Evolutionary conservation across 2,888 invertebrate genomes (phyloP), one percentile per base, ranked within the genome.

Genomic region (Alloplasta piceator): DNA sequence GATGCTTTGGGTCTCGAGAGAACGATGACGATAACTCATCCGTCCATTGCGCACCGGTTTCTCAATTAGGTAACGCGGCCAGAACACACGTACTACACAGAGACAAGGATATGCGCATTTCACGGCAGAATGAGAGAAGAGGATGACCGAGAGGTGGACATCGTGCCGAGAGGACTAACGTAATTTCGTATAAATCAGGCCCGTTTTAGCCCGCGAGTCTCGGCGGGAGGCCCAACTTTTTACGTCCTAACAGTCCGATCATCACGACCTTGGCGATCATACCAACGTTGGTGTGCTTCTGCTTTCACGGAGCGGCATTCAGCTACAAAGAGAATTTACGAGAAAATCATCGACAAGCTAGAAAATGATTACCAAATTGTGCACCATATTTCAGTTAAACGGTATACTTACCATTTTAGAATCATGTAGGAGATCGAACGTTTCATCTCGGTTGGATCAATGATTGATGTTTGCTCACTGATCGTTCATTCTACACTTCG

Each of bases 101-200:
- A 12, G 52, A 52, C 52, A 12, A 52, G 12, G 16, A 52, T 14
- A 52, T 14, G 12, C 48, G 7, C n/a, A 10, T 48, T 48, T 52
- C 52, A 12, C 52, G 14, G 52, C 39, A 56, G 50, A 48, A 38
- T 14, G 41, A 39, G 41, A 41, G 43, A 16, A 66, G 64, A 14
- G 50, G 38, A 73, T 50, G 61, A 61, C 71, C 82, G 77, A 83
- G 71, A 84, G 81, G 83, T 81, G 81, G 81, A 81, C 74, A 74
- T 75, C 66, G 81, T 71, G 81, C 70, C 78, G 74, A 81, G 81
- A 78, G 81, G 71, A 81, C 74, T 86, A 88, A 89, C 89, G 88
- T 88, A 86, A 89, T 90, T 90, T 89, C 88, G 85, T 88, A 91
- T 91, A 91, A 90, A 91, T 91, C 90, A 90, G 88, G 63, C 83